These are phyloP conservation scores for Psittacula echo DNA, from an alignment of 2,797 vertebrate genomes.

Conservation along the genomic window DNA sequence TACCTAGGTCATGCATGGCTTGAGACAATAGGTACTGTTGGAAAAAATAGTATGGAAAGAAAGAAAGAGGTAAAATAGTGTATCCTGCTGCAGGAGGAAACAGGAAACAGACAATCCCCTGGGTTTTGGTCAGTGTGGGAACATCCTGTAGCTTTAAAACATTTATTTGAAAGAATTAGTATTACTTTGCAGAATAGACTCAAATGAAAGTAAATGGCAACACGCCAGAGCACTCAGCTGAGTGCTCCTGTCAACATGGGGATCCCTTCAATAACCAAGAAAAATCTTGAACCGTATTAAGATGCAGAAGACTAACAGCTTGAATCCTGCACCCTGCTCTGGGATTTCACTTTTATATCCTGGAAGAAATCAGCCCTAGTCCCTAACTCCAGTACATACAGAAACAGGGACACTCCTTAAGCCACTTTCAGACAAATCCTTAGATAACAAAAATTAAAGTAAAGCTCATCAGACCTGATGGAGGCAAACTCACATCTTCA, in stretches of 20 bases:
- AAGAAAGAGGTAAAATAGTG: conserved; percentile 1
- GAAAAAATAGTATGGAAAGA: neutral
- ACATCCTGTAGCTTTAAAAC: conserved; percentile 27
- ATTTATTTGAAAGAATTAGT: conserved; percentile 6
- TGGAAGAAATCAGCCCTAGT: neutral
- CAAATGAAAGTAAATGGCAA: neutral
- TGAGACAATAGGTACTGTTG: neutral
- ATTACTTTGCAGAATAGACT: conserved; percentile 22
- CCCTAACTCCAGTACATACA: neutral
- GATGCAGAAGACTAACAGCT: neutral
- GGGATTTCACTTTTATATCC: neutral
- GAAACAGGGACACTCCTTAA: neutral
- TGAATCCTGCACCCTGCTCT: neutral
- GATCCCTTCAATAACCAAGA: neutral
- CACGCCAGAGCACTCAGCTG: neutral
- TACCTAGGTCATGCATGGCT: neutral
- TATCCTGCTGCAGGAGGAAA: neutral
- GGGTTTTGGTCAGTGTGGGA: neutral
- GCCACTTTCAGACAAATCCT: neutral
- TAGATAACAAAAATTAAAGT: neutral
- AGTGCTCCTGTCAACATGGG: neutral
- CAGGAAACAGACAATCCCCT: neutral
- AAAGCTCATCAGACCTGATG: neutral
- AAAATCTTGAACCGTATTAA: neutral
- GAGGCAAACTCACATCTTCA: neutral